Conservation (phyloP, 2,888 invertebrate species). For the Sphinx pinastri region DNA sequence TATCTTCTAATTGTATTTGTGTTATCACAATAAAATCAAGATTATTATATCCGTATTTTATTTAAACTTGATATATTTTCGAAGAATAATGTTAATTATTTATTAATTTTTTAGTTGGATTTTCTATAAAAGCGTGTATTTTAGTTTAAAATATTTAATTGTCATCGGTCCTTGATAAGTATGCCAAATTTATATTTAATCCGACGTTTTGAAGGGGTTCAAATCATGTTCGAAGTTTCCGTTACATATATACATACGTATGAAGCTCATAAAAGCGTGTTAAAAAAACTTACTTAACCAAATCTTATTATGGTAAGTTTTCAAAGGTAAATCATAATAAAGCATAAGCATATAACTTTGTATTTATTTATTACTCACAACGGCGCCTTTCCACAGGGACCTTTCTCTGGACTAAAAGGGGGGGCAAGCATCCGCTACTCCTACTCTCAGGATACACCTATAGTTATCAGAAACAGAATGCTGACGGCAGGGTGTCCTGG, state of each 20-base stretch:
- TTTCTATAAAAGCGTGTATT: too few species aligned
- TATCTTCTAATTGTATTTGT: conserved; percentile 17
- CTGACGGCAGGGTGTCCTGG: conserved; percentile 74
- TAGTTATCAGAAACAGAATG: conserved; percentile 76
- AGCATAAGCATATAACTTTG: background rate
- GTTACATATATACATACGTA: too few species aligned
- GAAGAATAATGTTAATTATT: too few species aligned
- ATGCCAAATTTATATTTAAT: too few species aligned
- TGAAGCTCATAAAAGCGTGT: too few species aligned
- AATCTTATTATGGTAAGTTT: background rate
- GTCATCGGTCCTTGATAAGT: too few species aligned
- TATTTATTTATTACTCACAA: background rate
- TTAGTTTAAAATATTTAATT: too few species aligned
- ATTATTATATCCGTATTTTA: background rate
- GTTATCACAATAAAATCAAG: conserved; percentile 3
- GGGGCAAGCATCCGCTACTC: conserved; percentile 73
- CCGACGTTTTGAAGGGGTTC: too few species aligned
- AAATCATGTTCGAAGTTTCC: too few species aligned
- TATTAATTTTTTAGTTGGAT: too few species aligned
- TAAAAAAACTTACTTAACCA: too few species aligned
- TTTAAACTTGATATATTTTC: background rate
- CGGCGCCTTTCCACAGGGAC: conserved; percentile 55
- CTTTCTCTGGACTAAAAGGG: conserved; percentile 74
- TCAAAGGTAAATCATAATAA: background rate
- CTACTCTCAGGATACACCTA: conserved; percentile 70